A percentile compares a stretch with the other conserved stretches of the same genome.
Conservation (phyloP, 1,140 invertebrate species). For the Pogonognathellus flavescens region DNA sequence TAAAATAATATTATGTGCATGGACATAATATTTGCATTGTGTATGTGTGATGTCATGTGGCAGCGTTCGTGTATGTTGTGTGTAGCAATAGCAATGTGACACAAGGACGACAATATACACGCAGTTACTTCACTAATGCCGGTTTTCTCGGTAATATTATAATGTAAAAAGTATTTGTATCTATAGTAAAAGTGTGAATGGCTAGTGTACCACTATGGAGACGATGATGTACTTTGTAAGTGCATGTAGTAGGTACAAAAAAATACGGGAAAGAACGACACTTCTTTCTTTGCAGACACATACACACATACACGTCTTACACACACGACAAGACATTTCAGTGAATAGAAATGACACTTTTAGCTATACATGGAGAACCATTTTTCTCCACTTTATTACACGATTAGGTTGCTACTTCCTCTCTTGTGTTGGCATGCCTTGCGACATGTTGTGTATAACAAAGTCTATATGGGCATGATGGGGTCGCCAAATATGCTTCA, state of each 20-base stretch:
- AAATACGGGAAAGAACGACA: neutral
- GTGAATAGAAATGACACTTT: constrained; percentile 65
- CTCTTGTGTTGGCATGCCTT: neutral
- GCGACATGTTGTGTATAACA: constrained; percentile 1
- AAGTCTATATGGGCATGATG: neutral
- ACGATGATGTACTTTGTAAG: neutral
- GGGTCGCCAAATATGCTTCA: neutral
- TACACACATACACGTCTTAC: neutral
- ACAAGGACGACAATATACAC: constrained; percentile 9
- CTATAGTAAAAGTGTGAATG: neutral
- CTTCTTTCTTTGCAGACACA: no score
- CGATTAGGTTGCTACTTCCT: constrained; percentile 58
- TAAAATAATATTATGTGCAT: constrained; percentile 34
- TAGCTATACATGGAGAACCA: constrained; percentile 58
- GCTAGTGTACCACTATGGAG: neutral
- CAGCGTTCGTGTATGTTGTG: neutral
- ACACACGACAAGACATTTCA: constrained; percentile 56
- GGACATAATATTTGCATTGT: constrained; percentile 9
- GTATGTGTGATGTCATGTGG: constrained; percentile 36
- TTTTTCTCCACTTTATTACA: constrained; percentile 65
- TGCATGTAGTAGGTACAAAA: neutral
- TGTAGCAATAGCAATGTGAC: constrained; percentile 23
- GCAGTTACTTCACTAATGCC: neutral
- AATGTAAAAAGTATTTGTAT: neutral
- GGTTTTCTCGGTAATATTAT: neutral